Conservation (phyloP, 2,797 vertebrate genomes). For the Mallotus villosus region DNA sequence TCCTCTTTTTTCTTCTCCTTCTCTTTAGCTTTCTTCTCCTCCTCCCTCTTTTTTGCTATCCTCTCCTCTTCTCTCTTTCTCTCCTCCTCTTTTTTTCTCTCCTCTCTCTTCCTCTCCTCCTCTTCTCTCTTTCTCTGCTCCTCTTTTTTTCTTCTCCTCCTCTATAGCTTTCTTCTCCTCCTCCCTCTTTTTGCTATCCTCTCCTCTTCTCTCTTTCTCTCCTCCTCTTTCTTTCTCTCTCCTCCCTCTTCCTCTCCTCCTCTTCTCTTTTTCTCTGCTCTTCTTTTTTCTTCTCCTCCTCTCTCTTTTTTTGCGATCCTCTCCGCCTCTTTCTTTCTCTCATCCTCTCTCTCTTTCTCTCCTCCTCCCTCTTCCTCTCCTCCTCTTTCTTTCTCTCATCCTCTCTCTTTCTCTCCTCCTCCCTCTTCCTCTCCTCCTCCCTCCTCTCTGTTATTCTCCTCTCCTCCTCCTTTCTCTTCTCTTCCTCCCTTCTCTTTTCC, state of each 20-base stretch:
- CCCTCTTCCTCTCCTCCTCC: slow-evolving; percentile 9
- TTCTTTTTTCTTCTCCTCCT: slow-evolving; percentile 8
- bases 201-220: slow-evolving; percentile 50
- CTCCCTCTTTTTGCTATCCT: slow-evolving; percentile 31
- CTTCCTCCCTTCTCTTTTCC: slow-evolving; percentile 21
- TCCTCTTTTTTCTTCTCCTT: not conserved
- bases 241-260: slow-evolving; percentile 30
- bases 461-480: not conserved
- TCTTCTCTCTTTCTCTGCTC: slow-evolving; percentile 43
- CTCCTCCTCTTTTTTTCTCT: not conserved
- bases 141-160: slow-evolving; percentile 49
- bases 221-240: slow-evolving; percentile 37
- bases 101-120: slow-evolving; percentile 40
- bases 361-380: slow-evolving; percentile 13
- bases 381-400: not conserved
- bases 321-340: not conserved
- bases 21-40: not conserved
- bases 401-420: slow-evolving; percentile 7
- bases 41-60: not conserved
- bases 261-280: slow-evolving; percentile 9
- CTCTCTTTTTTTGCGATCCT: slow-evolving; percentile 14
- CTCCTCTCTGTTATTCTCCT: slow-evolving; percentile 9
- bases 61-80: not conserved
- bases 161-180: slow-evolving; percentile 51
- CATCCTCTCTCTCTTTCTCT: slow-evolving; percentile 17